Percentiles rank a stretch among this genome's conserved stretches.
These are phyloP conservation scores for Lipophrys pholis DNA, from an alignment of 2,113 vertebrate species.

Conservation along the genomic window DNA sequence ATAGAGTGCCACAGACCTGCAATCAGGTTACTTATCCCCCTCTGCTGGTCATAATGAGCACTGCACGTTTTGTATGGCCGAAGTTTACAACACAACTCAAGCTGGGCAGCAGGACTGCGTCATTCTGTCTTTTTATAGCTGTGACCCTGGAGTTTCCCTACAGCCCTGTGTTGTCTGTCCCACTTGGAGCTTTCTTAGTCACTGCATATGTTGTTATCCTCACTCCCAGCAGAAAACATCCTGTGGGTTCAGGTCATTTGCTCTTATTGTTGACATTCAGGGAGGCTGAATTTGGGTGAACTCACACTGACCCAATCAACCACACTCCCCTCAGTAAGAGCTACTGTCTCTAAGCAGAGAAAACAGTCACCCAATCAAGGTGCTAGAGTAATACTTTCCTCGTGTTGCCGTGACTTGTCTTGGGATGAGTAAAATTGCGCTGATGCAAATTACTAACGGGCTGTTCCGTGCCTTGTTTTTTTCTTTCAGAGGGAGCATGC, in stretches of 20 bases:
- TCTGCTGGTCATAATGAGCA: slow-evolving; percentile 69
- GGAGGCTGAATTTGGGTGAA: slow-evolving; percentile 80
- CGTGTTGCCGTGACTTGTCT: slow-evolving; percentile 67
- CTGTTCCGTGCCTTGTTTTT: slow-evolving; percentile 62
- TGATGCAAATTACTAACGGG: slow-evolving; percentile 63
- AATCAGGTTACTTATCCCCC: slow-evolving; percentile 71
- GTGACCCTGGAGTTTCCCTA: slow-evolving; percentile 87
- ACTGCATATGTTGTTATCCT: slow-evolving; percentile 83
- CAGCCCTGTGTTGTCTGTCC: slow-evolving; percentile 80
- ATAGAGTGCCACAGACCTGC: slow-evolving; percentile 21
- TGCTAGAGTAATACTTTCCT: slow-evolving; percentile 70
- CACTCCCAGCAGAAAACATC: slow-evolving; percentile 84
- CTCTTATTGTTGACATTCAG: slow-evolving; percentile 82
- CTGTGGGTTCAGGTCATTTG: slow-evolving; percentile 84
- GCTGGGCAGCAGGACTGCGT: slow-evolving; percentile 73
- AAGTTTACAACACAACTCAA: slow-evolving; percentile 60
- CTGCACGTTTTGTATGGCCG: slow-evolving; percentile 34
- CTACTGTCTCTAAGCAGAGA: slow-evolving; percentile 68
- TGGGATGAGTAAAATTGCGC: slow-evolving; percentile 55
- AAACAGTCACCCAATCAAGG: slow-evolving; percentile 54
- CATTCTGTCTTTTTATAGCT: slow-evolving; percentile 83
- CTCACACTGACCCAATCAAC: slow-evolving; percentile 75
- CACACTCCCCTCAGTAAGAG: slow-evolving; percentile 63
- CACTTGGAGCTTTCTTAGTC: slow-evolving; percentile 83
- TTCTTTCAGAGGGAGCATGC: slow-evolving; percentile 82